Base-by-base conservation (phyloP, 2,888 invertebrate genomes). In the Tuberolachnus salignus region DNA sequence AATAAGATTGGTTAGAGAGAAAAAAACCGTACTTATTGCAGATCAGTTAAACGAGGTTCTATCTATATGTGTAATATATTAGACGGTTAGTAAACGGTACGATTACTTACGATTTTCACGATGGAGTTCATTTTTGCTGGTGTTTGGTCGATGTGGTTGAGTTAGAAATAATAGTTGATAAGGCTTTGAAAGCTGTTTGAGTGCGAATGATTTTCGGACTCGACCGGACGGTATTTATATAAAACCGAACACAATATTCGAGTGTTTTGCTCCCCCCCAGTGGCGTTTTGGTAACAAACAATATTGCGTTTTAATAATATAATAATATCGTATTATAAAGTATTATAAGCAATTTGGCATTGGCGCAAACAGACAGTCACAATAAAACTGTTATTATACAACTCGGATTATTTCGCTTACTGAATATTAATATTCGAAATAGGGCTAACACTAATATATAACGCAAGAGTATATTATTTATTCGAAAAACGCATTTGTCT, bases 21-120 rank as follows among this genome's bases (percentile, higher is more conserved):
- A 34, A 3, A 34, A 34, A 34, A 34, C 34, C 34, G 34, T 34
- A 34, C 34, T 34, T 4, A 6, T 34, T n/a, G n/a, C 34, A 4
- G 34, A 34, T 34, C 34, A 6, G 34, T 34, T 34, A 34, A 6
- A 34, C 34, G 34, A 6, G 34, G n/a, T n/a, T n/a, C n/a, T n/a
- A n/a, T n/a, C n/a, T n/a, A n/a, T n/a, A n/a, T n/a, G n/a, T n/a
- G n/a, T n/a, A n/a, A n/a, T n/a, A n/a, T n/a, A n/a, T n/a, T n/a
- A n/a, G n/a, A n/a, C n/a, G n/a, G n/a, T n/a, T n/a, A n/a, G n/a
- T n/a, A n/a, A n/a, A n/a, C n/a, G n/a, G n/a, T n/a, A n/a, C n/a
- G n/a, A n/a, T n/a, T 70, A 70, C 70, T 70, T 55, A 70, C 70
- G 55, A 70, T 55, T 70, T 70, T 70, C 70, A 55, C n/a, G 21